These are phyloP conservation scores for Teleiodes luculella DNA, from an alignment of 2,888 invertebrate genomes.

Conservation along the genomic window DNA sequence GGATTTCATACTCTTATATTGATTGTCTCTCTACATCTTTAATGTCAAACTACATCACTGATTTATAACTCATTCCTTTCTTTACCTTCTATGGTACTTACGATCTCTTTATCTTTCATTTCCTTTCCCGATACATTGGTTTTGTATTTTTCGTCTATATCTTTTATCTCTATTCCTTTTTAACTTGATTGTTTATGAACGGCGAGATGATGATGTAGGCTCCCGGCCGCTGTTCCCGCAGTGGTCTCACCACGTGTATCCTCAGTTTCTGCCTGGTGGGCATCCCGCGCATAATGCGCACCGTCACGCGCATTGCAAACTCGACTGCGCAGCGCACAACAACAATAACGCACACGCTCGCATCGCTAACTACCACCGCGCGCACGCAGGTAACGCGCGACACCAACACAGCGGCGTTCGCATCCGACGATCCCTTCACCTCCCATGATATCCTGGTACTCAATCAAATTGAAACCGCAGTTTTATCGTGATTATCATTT, in stretches of 20 bases:
- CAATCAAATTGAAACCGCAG: neutral
- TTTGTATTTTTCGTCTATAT: neutral
- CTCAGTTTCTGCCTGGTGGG: constrained; percentile 94
- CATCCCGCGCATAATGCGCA: constrained; percentile 79
- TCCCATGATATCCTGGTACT: constrained; percentile 5
- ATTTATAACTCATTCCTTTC: neutral
- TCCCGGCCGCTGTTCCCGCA: constrained; percentile 93
- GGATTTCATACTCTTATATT: neutral
- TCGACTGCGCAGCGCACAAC: constrained; percentile 72
- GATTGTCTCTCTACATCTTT: neutral
- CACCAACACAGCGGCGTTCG: constrained; percentile 38
- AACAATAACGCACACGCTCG: constrained; percentile 73
- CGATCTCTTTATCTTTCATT: neutral
- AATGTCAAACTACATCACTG: neutral
- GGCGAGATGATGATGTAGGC: constrained; percentile 43
- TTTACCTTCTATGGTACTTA: neutral
- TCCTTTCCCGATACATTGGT: neutral
- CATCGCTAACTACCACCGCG: constrained; percentile 77
- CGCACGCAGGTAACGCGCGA: constrained; percentile 72
- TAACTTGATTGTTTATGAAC: neutral
- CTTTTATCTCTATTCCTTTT: neutral
- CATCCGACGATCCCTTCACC: constrained; percentile 31
- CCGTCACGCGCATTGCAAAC: constrained; percentile 76
- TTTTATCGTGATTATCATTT: neutral
- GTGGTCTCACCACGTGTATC: constrained; percentile 97